A percentile compares a stretch with the other conserved stretches of the same genome.
phyloP scores from a whole-genome alignment of 2,797 vertebrate genomes.

The Simalia tracyae region DNA sequence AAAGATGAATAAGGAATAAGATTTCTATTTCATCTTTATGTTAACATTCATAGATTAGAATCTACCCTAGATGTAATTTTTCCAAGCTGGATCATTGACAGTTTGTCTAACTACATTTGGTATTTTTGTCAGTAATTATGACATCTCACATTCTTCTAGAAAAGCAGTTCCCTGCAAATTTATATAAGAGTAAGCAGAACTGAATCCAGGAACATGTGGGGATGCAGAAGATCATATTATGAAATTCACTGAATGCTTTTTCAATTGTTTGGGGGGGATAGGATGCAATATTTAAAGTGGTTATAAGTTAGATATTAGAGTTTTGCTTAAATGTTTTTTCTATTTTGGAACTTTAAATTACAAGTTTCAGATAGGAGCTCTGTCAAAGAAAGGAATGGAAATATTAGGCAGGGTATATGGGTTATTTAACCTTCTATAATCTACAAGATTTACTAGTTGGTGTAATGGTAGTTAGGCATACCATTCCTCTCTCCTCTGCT shows the following conservation, averaged over 20 bases:
- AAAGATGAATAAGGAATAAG: no score
- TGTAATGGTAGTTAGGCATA: not conserved
- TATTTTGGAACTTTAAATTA: not conserved
- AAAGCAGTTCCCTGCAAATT: not conserved
- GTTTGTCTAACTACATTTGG: no score
- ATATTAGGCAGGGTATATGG: not conserved
- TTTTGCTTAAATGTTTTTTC: not conserved
- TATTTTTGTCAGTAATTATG: no score
- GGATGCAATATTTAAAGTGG: not conserved
- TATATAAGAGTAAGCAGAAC: not conserved
- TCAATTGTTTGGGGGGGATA: not conserved
- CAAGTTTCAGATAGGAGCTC: not conserved
- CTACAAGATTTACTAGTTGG: not conserved
- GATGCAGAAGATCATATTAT: not conserved
- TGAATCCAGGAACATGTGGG: not conserved
- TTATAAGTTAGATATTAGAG: not conserved
- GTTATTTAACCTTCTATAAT: not conserved
- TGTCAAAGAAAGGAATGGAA: not conserved
- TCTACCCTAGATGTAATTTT: no score
- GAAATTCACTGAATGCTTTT: not conserved
- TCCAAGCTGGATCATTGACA: no score
- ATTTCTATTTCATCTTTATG: no score
- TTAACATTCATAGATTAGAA: no score
- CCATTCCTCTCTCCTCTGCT: not conserved
- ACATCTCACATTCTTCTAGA: not conserved